These are phyloP conservation scores for Carabus problematicus DNA, from an alignment of 2,888 invertebrate species.

Conservation along the genomic window DNA sequence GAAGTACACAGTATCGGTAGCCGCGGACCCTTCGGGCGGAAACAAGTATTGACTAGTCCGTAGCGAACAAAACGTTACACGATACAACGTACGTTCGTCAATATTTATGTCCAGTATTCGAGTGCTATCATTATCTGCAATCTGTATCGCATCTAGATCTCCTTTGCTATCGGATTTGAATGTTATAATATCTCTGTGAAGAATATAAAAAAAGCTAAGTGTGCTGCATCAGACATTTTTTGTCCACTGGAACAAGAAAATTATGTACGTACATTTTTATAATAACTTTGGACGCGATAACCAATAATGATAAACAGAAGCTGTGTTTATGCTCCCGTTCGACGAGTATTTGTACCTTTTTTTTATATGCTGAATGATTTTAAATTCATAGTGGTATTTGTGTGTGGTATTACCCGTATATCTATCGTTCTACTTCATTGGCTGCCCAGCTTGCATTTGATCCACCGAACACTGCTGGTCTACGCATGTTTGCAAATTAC, in stretches of 20 bases:
- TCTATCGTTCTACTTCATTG: too few relatives aligned
- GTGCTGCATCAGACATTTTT: slow-evolving; percentile 30
- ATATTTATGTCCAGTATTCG: slow-evolving; percentile 28
- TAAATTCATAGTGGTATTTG: slow-evolving; percentile 37
- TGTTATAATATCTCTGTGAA: slow-evolving; percentile 34
- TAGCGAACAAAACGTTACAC: background rate
- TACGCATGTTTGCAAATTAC: too few relatives aligned
- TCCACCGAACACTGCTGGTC: too few relatives aligned
- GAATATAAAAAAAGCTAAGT: slow-evolving; percentile 37
- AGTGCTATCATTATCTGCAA: slow-evolving; percentile 42
- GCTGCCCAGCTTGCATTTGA: too few relatives aligned
- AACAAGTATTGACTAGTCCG: slow-evolving; percentile 24
- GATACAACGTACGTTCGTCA: slow-evolving; percentile 1
- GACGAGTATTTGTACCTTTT: background rate
- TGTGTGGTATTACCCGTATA: too few relatives aligned
- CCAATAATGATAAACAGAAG: slow-evolving; percentile 42
- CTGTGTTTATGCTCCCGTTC: slow-evolving; percentile 33
- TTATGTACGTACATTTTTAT: slow-evolving; percentile 39
- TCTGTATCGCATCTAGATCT: slow-evolving; percentile 42
- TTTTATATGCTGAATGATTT: slow-evolving; percentile 17
- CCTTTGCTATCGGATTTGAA: slow-evolving; percentile 39
- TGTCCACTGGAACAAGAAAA: slow-evolving; percentile 39
- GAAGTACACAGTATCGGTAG: slow-evolving; percentile 39
- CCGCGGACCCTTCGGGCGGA: slow-evolving; percentile 33
- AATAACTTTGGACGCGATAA: slow-evolving; percentile 38